phyloP scores from a whole-genome alignment of 2,888 invertebrate genomes.

The Prenolepis imparis region DNA sequence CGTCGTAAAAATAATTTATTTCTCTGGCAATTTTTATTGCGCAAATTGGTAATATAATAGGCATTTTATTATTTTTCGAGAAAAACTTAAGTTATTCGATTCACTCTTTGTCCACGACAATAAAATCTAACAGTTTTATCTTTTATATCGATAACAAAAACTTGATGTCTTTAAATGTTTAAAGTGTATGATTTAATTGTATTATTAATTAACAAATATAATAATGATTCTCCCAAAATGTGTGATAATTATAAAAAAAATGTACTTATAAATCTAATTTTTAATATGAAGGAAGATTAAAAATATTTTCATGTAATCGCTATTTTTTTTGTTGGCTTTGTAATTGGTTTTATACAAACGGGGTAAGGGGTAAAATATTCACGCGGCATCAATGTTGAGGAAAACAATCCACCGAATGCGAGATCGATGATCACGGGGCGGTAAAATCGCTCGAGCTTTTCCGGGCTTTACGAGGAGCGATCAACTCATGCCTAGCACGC shows the following conservation, averaged over 20 bases:
- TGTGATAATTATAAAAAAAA: slow-evolving; percentile 1
- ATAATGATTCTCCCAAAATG: background rate
- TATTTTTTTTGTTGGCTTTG: background rate
- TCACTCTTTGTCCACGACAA: background rate
- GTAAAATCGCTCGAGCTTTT: slow-evolving; percentile 55
- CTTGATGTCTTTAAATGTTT: background rate
- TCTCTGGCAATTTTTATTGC: background rate
- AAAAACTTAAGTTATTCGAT: background rate
- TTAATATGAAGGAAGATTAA: background rate
- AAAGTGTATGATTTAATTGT: background rate
- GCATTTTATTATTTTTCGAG: background rate
- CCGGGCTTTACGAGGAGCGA: slow-evolving; percentile 72
- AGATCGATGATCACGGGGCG: slow-evolving; percentile 44
- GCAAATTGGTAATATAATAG: slow-evolving; percentile 30
- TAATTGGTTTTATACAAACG: background rate
- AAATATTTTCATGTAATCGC: background rate
- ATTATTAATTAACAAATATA: background rate
- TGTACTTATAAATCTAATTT: background rate
- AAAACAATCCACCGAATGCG: slow-evolving; percentile 43
- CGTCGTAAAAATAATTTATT: slow-evolving; percentile 15
- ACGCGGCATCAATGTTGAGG: background rate
- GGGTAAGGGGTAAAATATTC: background rate
- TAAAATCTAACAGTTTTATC: background rate
- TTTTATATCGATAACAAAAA: background rate
- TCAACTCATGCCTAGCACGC: slow-evolving; percentile 74